Evolutionary conservation across 1,140 invertebrate species (phyloP).

Genomic region (Leptonema lineaticorne): DNA sequence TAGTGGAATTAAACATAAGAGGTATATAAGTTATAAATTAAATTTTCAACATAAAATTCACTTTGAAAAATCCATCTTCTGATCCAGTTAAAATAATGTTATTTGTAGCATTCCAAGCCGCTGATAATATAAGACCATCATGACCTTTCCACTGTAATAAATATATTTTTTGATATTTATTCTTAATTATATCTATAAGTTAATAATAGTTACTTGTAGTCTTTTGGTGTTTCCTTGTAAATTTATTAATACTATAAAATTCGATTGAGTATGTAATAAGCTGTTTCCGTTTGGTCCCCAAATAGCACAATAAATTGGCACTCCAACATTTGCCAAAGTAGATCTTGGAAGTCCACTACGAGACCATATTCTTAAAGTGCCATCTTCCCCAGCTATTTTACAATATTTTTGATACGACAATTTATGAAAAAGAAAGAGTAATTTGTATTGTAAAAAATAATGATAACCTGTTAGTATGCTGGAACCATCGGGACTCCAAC

Average conservation of each 20-base stretch:
- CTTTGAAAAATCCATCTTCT: conserved; percentile 94
- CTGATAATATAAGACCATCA: conserved; percentile 84
- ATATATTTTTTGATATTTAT: conserved; percentile 4
- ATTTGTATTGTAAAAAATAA: neutral
- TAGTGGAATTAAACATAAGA: neutral
- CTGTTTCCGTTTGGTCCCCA: conserved; percentile 87
- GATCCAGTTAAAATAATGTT: conserved; percentile 89
- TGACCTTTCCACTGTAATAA: conserved; percentile 92
- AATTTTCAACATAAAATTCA: conserved; percentile 42
- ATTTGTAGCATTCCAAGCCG: conserved; percentile 87
- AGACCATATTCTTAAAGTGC: conserved; percentile 95
- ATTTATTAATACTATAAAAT: conserved; percentile 85
- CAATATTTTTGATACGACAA: neutral
- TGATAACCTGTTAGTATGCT: conserved; percentile 82
- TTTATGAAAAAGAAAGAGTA: neutral
- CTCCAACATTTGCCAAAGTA: conserved; percentile 79
- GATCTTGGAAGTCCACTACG: conserved; percentile 92
- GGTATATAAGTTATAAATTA: neutral
- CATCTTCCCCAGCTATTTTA: conserved; percentile 88
- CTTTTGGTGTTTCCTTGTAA: conserved; percentile 87
- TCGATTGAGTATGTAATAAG: conserved; percentile 83
- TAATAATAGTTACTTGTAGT: conserved; percentile 63
- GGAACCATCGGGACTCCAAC: conserved; percentile 92
- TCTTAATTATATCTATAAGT: neutral
- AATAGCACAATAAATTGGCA: conserved; percentile 76